Percentiles rank a stretch among this genome's conserved stretches.
phyloP scores from a whole-genome alignment of 1,140 invertebrate species.

The Conus betulinus region DNA sequence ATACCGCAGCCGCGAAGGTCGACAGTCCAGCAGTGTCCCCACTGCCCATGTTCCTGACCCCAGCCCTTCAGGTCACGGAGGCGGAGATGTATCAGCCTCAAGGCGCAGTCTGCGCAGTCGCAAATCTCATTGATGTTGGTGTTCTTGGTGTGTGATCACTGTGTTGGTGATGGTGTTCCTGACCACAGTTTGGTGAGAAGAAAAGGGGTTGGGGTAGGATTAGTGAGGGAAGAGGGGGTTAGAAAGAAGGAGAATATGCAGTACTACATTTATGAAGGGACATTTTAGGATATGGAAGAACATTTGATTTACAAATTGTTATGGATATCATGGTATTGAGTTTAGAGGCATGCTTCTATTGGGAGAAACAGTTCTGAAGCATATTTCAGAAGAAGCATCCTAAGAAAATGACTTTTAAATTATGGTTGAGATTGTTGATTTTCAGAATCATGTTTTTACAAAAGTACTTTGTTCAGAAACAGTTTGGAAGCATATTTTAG shows the following conservation, averaged over 20 bases:
- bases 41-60: neutral
- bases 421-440: no score
- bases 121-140: neutral
- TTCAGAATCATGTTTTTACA: no score
- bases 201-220: neutral
- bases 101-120: conserved; percentile 26
- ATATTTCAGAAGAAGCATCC: no score
- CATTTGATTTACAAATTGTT: no score
- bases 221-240: neutral
- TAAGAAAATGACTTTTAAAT: no score
- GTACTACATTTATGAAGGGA: no score
- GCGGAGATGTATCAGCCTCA: neutral
- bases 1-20: neutral
- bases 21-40: neutral
- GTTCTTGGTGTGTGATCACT: neutral
- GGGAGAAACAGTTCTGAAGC: no score
- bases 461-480: no score
- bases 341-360: no score
- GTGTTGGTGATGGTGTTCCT: neutral
- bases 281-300: no score
- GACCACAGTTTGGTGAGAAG: neutral
- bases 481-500: no score
- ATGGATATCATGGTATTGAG: no score
- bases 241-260: neutral
- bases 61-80: neutral